A percentile compares a stretch with the other conserved stretches of the same genome.
Evolutionary conservation across 2,113 vertebrate genomes (phyloP).

Genomic region (Phycodurus eques): DNA sequence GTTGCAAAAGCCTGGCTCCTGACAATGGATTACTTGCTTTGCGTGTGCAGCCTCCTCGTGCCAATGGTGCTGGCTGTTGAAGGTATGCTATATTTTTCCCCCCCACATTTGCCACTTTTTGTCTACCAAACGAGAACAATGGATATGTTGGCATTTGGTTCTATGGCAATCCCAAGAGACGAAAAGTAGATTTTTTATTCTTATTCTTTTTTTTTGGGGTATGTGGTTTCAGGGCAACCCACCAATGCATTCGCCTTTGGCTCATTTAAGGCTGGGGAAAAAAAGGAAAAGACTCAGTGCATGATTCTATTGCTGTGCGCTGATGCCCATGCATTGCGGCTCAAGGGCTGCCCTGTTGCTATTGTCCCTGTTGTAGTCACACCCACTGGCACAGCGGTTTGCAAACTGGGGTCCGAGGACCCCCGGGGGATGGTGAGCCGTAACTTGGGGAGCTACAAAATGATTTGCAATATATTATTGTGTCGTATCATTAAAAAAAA

Average conservation of each 20-base stretch:
- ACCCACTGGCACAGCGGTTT: conserved; percentile 42
- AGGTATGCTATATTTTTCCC: conserved; percentile 56
- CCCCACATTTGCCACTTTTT: conserved; percentile 10
- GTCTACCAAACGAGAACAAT: conserved; percentile 35
- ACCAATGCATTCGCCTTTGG: conserved; percentile 15
- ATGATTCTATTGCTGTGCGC: conserved; percentile 8
- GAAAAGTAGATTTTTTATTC: not conserved
- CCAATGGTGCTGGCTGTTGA: conserved; percentile 75
- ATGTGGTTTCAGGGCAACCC: not conserved
- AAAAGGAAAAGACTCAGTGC: not conserved
- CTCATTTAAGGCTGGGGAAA: conserved; percentile 29
- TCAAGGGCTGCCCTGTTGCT: conserved; percentile 63
- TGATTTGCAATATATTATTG: not conserved
- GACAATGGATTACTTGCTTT: conserved; percentile 81
- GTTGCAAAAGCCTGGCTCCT: conserved; percentile 71
- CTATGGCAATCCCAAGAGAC: not conserved
- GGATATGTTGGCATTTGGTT: conserved; percentile 19
- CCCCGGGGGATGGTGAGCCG: not conserved
- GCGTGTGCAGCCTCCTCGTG: conserved; percentile 75
- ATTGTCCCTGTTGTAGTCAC: conserved; percentile 68
- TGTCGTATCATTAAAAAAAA: not conserved
- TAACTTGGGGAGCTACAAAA: not conserved
- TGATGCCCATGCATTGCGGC: conserved; percentile 49
- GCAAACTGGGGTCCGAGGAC: not conserved
- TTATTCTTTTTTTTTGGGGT: not conserved